A percentile compares a stretch with the other conserved stretches of the same genome.
Conservation (phyloP, 1,140 invertebrate genomes). For the Drosophila nigromelanica region DNA sequence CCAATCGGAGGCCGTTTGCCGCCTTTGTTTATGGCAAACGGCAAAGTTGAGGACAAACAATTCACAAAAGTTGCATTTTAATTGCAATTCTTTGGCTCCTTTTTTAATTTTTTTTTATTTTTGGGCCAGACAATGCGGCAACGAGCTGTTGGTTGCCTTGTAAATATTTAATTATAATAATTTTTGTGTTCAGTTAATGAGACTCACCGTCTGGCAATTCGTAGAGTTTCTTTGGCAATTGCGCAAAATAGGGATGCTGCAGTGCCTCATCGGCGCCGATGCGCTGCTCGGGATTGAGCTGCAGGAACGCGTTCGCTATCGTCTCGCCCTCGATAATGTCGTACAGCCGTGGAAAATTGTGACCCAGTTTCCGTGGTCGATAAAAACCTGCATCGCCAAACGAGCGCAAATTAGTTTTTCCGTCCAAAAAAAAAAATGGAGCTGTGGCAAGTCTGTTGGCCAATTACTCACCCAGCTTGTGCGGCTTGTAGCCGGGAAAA, state of each 20-base stretch:
- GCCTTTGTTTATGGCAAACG: no score
- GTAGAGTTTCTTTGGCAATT: conserved; percentile 94
- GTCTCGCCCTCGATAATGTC: conserved; percentile 94
- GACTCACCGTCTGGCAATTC: conserved; percentile 94
- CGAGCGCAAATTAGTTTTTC: conserved; percentile 24
- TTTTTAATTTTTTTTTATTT: neutral
- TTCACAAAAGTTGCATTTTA: conserved; percentile 43
- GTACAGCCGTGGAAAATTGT: conserved; percentile 94
- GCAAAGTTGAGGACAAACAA: conserved; percentile 45
- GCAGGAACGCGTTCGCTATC: conserved; percentile 92
- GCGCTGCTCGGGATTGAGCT: conserved; percentile 94
- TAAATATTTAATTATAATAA: conserved; percentile 56
- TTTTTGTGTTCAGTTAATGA: conserved; percentile 22
- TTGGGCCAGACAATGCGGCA: conserved; percentile 26
- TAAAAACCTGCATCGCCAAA: conserved; percentile 86
- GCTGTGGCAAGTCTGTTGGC: conserved; percentile 2
- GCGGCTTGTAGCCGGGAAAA: conserved; percentile 93
- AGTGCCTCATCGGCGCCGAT: conserved; percentile 95
- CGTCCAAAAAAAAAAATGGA: neutral
- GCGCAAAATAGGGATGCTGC: conserved; percentile 94
- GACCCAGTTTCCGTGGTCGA: conserved; percentile 90
- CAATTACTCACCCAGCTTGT: conserved; percentile 87
- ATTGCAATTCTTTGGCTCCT: conserved; percentile 54
- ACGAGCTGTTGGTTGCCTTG: neutral
- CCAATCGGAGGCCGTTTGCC: neutral